A percentile compares a stretch with the other conserved stretches of the same genome.
Evolutionary conservation across 2,797 vertebrate species (phyloP).

Genomic region (Rhynchotus rufescens): DNA sequence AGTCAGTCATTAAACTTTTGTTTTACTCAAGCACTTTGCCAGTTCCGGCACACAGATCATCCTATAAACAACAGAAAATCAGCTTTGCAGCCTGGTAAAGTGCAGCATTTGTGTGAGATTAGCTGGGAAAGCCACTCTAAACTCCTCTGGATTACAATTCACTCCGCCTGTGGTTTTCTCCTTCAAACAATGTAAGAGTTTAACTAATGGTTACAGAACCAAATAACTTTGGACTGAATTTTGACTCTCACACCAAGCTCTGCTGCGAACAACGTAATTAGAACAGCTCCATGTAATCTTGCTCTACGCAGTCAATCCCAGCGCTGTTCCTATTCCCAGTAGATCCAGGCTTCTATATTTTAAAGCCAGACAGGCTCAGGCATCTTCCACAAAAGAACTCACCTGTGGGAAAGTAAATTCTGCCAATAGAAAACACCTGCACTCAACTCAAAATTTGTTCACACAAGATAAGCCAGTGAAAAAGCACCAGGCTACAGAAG

Average conservation of each 20-base stretch:
- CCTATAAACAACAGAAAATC: not conserved
- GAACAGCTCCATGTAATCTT: constrained; percentile 58
- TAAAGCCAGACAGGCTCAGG: constrained; percentile 57
- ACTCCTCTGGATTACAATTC: not conserved
- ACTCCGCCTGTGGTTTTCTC: not conserved
- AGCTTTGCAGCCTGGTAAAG: not conserved
- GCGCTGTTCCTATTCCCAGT: constrained; percentile 44
- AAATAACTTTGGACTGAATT: constrained; percentile 54
- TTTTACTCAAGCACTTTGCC: not conserved
- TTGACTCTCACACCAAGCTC: constrained; percentile 38
- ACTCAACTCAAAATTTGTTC: constrained; percentile 69
- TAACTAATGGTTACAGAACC: constrained; percentile 34
- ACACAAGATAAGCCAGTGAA: constrained; percentile 40
- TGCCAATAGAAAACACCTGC: constrained; percentile 70
- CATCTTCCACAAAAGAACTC: constrained; percentile 63
- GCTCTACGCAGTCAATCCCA: constrained; percentile 52
- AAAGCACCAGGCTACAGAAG: not conserved
- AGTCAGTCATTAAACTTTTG: not conserved
- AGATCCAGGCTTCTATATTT: constrained; percentile 65
- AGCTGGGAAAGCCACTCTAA: not conserved
- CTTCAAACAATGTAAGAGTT: constrained; percentile 17
- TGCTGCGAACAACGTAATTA: constrained; percentile 66
- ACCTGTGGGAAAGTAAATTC: constrained; percentile 65
- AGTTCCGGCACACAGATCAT: not conserved
- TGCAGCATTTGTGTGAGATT: not conserved